Conservation (phyloP, 1,140 invertebrate species). For the Drosophila ironensis region DNA sequence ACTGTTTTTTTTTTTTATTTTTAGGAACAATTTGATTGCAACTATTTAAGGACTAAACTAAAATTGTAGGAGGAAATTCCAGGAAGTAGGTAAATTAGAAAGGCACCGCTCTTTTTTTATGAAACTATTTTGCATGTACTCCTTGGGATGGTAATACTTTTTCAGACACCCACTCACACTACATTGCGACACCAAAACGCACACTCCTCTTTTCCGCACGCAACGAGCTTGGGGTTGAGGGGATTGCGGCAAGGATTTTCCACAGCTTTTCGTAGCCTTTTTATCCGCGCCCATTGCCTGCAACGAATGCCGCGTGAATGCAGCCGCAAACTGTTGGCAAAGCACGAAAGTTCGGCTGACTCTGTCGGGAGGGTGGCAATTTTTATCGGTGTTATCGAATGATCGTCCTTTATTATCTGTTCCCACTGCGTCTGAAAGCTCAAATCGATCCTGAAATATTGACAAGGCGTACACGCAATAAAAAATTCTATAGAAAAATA, state of each 20-base stretch:
- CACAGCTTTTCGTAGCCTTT: constrained; percentile 13
- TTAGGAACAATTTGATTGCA: background rate
- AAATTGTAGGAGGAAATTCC: constrained; percentile 7
- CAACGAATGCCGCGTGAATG: constrained; percentile 68
- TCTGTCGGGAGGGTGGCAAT: constrained; percentile 21
- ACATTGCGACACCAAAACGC: constrained; percentile 2
- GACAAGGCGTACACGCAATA: too few species aligned
- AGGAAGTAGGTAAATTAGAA: constrained; percentile 19
- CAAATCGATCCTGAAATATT: too few species aligned
- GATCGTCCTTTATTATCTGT: background rate
- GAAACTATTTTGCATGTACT: constrained; percentile 18
- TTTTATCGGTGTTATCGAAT: constrained; percentile 3
- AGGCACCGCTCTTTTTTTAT: constrained; percentile 36
- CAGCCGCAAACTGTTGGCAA: constrained; percentile 55
- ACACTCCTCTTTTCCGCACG: constrained; percentile 53
- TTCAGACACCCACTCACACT: constrained; percentile 20
- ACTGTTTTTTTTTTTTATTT: background rate
- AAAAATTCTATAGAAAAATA: too few species aligned
- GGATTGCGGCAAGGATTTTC: constrained; percentile 22
- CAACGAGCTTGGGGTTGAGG: constrained; percentile 15
- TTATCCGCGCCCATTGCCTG: constrained; percentile 54
- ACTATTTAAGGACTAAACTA: background rate
- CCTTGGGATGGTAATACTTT: constrained; percentile 6
- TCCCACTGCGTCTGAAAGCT: background rate
- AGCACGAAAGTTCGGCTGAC: constrained; percentile 19